Evolutionary conservation across 2,888 invertebrate genomes (phyloP).

Genomic region (Ormyrus labotus): DNA sequence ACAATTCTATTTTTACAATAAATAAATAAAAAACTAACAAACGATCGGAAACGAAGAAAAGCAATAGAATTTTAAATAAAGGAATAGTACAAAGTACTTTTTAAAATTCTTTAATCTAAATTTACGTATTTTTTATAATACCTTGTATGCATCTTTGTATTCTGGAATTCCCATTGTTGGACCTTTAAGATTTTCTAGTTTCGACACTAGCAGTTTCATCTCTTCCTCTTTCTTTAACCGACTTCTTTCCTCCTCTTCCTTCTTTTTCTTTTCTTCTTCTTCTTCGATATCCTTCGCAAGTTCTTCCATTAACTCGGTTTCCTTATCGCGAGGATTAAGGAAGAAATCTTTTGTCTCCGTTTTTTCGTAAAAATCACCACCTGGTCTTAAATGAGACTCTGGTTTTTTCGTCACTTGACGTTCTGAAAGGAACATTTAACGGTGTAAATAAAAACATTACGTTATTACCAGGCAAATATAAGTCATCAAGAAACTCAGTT

Average conservation of each 20-base stretch:
- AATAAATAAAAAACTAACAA: too few relatives aligned
- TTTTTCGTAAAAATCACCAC: conserved; percentile 59
- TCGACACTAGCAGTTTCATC: conserved; percentile 69
- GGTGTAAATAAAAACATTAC: too few relatives aligned
- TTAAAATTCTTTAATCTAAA: too few relatives aligned
- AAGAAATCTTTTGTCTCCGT: conserved; percentile 60
- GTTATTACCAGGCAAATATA: too few relatives aligned
- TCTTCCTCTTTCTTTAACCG: conserved; percentile 65
- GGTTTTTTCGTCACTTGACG: conserved; percentile 65
- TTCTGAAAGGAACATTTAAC: conserved; percentile 56
- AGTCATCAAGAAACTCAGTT: too few relatives aligned
- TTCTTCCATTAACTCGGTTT: conserved; percentile 59
- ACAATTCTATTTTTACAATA: too few relatives aligned
- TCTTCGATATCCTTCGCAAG: conserved; percentile 58
- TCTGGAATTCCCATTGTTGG: conserved; percentile 70
- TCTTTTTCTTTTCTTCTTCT: conserved; percentile 41
- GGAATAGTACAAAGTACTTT: too few relatives aligned
- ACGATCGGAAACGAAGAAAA: too few relatives aligned
- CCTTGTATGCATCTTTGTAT: conserved; percentile 72
- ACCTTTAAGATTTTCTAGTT: conserved; percentile 69
- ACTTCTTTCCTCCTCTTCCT: conserved; percentile 56
- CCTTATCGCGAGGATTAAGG: conserved; percentile 58
- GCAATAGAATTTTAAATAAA: too few relatives aligned
- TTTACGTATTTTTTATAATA: conserved; percentile 40
- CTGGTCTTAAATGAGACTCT: conserved; percentile 65